Conservation (phyloP, 2,797 vertebrate genomes). For the Crenichthys baileyi region DNA sequence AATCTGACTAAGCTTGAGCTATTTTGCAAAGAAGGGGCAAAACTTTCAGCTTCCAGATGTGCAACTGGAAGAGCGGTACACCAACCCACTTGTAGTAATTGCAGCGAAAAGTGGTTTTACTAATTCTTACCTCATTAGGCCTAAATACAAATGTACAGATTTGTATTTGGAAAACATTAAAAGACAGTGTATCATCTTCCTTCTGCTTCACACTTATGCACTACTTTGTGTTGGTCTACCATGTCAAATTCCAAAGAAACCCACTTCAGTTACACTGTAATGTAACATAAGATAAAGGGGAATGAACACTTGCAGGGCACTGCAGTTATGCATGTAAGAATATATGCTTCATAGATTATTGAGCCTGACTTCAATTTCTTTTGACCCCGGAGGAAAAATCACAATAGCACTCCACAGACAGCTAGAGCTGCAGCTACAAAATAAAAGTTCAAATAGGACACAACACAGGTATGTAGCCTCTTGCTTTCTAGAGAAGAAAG, state of each 20-base stretch:
- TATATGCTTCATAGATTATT: not conserved
- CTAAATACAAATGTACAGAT: no score
- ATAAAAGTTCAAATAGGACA: not conserved
- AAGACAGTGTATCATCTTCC: not conserved
- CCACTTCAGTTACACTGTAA: not conserved
- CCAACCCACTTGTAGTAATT: not conserved
- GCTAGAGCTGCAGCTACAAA: no score
- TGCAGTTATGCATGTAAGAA: not conserved
- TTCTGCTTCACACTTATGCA: not conserved
- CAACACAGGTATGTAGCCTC: slow-evolving; percentile 16
- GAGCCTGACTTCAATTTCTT: not conserved
- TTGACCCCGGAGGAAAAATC: slow-evolving; percentile 2
- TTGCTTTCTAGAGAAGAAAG: slow-evolving; percentile 43
- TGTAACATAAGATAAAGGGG: not conserved
- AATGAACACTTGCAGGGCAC: not conserved
- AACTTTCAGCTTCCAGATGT: not conserved
- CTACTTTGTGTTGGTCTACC: not conserved
- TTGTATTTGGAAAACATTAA: not conserved
- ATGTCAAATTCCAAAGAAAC: not conserved
- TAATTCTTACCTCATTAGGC: no score
- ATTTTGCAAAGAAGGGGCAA: not conserved
- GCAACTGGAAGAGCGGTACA: not conserved
- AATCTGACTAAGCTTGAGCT: not conserved
- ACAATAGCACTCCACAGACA: not conserved
- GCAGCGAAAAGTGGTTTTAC: no score